Base-by-base conservation (phyloP, 2,888 invertebrate genomes). In the Eristalis pertinax region DNA sequence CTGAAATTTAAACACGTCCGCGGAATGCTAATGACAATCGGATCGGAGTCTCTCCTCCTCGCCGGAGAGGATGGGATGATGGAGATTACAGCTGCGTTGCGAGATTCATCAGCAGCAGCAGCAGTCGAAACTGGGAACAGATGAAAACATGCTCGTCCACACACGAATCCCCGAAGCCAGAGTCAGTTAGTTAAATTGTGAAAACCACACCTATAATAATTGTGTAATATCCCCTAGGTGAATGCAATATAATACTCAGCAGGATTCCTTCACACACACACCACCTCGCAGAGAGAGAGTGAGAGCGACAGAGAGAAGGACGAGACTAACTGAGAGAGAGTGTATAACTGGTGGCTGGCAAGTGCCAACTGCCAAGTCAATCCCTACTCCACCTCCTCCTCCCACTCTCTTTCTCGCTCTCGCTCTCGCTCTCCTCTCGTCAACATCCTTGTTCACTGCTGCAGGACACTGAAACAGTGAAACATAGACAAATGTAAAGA, bases 181-280 rank as follows among this genome's bases (percentile, higher is more conserved):
- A 76, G 76, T 77, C 75, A 79, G 84, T 87, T 76, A 84, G 84
- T 77, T 76, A 80, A 84, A 87, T 80, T 84, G 73, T 80, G 85
- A 88, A 89, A 89, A 89, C 89, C 89, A 89, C 89, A 89, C 89
- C 89, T 89, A 89, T 84, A 89, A 89, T 89, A 89, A 89, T 89
- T 89, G 89, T 89, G 89, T 89, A 89, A 89, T 89, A 88, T 89
- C 87, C 85, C 73, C 89, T 86, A 84, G 88, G 88, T 87, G 82
- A 83, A 89, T 87, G 87, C 87, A 87, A 76, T 87, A 87, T 84
- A 76, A 56, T 67, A 84, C 84, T 83, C 75, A 74, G 60, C 67
- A 81, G 76, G 76, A 82, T 60, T 64, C 43, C 26, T 24, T 32
- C 22, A 62, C 77, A 68, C 69, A 76, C 50, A 70, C 77, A 75